Conservation (phyloP, 2,888 invertebrate species). For the Phyllotreta striolata region DNA sequence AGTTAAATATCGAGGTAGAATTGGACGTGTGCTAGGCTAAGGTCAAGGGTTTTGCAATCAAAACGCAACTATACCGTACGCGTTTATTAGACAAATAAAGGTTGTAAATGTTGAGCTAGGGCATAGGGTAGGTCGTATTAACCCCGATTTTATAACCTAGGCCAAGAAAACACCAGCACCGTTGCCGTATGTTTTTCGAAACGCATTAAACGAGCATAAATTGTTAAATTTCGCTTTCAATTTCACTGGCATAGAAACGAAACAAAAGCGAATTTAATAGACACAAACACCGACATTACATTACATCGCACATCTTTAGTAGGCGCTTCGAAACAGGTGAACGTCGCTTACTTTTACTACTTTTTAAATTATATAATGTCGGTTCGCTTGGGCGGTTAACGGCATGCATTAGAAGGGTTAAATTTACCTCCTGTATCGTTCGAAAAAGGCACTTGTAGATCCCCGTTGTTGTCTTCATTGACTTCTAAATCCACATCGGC, state of each 20-base stretch:
- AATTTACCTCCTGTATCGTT: conserved; percentile 68
- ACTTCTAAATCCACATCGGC: conserved; percentile 63
- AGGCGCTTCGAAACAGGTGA: conserved; percentile 25
- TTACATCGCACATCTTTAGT: conserved; percentile 9
- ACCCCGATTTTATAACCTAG: conserved; percentile 57
- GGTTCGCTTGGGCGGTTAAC: conserved; percentile 47
- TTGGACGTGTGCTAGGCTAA: conserved; percentile 43
- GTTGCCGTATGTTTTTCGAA: conserved; percentile 47
- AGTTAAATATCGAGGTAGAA: conserved; percentile 50
- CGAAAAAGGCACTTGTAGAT: conserved; percentile 70
- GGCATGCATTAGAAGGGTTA: conserved; percentile 39
- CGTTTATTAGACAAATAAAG: no score
- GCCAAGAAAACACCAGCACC: conserved; percentile 49
- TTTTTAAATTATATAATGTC: conserved; percentile 49
- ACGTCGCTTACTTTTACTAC: neutral
- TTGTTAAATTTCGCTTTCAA: conserved; percentile 44
- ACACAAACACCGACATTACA: conserved; percentile 38
- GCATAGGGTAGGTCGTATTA: conserved; percentile 43
- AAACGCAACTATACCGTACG: no score
- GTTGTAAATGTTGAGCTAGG: neutral
- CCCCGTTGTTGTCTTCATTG: conserved; percentile 66
- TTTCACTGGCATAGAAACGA: conserved; percentile 45
- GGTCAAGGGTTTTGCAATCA: conserved; percentile 44
- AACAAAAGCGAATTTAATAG: conserved; percentile 49
- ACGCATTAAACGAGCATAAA: conserved; percentile 24